Conservation (phyloP, 2,888 invertebrate species). For the Luperina nickerlii region DNA sequence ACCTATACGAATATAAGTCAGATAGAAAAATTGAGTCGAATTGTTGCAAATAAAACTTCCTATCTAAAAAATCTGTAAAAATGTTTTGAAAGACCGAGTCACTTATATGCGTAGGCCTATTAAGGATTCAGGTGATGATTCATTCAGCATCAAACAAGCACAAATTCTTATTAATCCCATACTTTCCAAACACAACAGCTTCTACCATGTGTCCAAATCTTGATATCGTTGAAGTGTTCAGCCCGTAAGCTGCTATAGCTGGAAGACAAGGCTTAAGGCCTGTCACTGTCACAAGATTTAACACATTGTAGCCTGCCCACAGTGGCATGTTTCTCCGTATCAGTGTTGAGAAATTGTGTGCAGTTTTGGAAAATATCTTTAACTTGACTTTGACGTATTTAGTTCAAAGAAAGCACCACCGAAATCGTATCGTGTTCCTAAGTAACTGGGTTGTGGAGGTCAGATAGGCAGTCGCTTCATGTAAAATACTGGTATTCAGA, state of each 20-base stretch:
- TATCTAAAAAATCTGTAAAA: no score
- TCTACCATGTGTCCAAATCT: neutral
- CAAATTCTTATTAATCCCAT: neutral
- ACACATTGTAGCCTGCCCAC: slow-evolving; percentile 5
- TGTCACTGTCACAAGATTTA: slow-evolving; percentile 44
- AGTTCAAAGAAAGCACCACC: neutral
- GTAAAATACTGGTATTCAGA: no score
- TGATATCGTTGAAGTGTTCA: slow-evolving; percentile 35
- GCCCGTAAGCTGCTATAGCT: slow-evolving; percentile 39
- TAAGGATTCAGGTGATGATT: neutral
- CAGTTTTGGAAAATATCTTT: neutral
- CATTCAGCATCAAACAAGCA: neutral
- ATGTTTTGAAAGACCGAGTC: no score
- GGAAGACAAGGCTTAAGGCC: slow-evolving; percentile 34
- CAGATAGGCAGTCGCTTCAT: no score
- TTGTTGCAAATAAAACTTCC: no score
- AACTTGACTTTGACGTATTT: neutral
- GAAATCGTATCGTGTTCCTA: neutral
- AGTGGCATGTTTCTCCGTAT: neutral
- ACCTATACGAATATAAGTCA: no score
- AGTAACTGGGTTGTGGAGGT: no score
- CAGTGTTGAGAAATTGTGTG: neutral
- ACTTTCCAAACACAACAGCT: neutral
- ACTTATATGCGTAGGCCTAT: neutral
- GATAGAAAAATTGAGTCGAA: no score